Percentiles rank a stretch among this genome's conserved stretches.
These are phyloP conservation scores for Drosophila kambysellisi DNA, from an alignment of 2,888 invertebrate genomes.

Conservation along the genomic window DNA sequence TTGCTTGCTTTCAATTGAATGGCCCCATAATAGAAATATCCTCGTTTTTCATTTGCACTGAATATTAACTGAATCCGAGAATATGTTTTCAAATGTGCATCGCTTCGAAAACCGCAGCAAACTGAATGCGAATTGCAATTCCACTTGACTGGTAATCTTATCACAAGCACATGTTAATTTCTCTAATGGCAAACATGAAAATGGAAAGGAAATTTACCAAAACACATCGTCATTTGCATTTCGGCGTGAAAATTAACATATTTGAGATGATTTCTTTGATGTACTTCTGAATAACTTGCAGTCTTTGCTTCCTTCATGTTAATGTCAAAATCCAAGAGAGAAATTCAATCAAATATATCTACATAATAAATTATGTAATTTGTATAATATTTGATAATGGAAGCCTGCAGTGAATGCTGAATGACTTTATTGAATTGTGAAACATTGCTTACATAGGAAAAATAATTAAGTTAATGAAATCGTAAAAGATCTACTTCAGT, in stretches of 20 bases:
- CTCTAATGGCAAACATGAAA: constrained; percentile 9
- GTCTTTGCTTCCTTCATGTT: neutral
- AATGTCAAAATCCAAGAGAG: neutral
- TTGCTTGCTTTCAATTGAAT: neutral
- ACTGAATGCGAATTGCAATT: constrained; percentile 22
- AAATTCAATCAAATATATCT: neutral
- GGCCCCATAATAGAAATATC: neutral
- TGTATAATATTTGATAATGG: neutral
- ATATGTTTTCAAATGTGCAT: neutral
- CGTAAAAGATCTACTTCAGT: neutral
- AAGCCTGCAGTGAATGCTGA: neutral
- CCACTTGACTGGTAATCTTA: constrained; percentile 6
- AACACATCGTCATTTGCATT: constrained; percentile 21
- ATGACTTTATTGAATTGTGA: neutral
- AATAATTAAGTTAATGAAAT: neutral
- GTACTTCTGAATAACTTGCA: neutral
- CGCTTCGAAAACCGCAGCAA: constrained; percentile 5
- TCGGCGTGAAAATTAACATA: constrained; percentile 16
- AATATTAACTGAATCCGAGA: neutral
- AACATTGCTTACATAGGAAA: neutral
- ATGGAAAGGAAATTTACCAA: neutral
- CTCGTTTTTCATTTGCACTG: neutral
- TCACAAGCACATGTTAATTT: constrained; percentile 54
- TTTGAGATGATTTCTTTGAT: neutral
- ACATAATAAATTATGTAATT: neutral